Conservation (phyloP, 2,888 invertebrate species). For the Meghimatium bilineatum region DNA sequence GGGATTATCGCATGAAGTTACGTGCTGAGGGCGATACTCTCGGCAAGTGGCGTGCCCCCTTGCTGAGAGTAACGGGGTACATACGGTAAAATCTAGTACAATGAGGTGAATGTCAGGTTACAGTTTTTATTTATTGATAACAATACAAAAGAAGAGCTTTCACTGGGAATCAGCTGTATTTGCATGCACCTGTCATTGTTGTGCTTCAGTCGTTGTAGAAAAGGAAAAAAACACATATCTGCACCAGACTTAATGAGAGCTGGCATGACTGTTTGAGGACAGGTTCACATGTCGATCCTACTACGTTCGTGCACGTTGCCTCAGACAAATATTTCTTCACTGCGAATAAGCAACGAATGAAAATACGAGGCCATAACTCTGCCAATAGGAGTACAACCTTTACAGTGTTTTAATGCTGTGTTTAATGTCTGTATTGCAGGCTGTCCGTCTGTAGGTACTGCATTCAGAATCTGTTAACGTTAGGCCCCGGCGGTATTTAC, state of each 20-base stretch:
- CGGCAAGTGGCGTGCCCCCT: too few relatives aligned
- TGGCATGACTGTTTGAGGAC: neutral
- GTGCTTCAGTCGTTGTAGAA: neutral
- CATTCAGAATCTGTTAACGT: too few relatives aligned
- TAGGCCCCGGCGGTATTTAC: neutral
- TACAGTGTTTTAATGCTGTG: neutral
- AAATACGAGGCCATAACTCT: neutral
- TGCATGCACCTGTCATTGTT: too few relatives aligned
- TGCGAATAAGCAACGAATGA: neutral
- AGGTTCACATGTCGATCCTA: neutral
- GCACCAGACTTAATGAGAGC: neutral
- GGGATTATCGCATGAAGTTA: too few relatives aligned
- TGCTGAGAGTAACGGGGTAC: too few relatives aligned
- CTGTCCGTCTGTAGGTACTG: neutral
- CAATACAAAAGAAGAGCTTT: neutral
- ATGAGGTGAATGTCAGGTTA: too few relatives aligned
- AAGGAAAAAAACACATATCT: neutral
- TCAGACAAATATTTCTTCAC: conserved; percentile 5
- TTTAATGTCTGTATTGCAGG: neutral
- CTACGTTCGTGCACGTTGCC: neutral
- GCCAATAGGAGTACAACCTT: neutral
- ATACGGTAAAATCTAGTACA: too few relatives aligned
- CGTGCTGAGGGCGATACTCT: too few relatives aligned
- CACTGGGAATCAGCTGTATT: too few relatives aligned
- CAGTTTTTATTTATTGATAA: neutral